These are phyloP conservation scores for Sebastes matsubarae DNA, from an alignment of 2,797 vertebrate genomes.

Conservation along the genomic window DNA sequence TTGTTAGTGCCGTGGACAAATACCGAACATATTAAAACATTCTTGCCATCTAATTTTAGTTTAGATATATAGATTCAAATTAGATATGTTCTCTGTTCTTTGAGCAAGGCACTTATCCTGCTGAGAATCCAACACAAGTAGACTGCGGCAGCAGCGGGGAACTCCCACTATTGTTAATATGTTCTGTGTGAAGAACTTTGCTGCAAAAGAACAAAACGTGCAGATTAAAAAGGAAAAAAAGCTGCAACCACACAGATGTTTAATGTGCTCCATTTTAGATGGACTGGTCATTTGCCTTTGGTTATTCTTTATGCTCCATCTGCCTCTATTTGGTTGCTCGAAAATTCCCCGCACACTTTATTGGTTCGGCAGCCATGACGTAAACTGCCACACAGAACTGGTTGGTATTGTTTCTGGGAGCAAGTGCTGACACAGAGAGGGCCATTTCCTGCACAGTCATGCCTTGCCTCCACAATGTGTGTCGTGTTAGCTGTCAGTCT, in stretches of 20 bases:
- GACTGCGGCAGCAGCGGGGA: not conserved
- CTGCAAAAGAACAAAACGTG: slow-evolving; percentile 55
- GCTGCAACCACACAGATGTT: slow-evolving; percentile 74
- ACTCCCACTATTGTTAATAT: slow-evolving; percentile 21
- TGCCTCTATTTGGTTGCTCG: slow-evolving; percentile 71
- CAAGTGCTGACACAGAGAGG: slow-evolving; percentile 63
- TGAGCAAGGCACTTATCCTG: not conserved
- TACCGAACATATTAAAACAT: not conserved
- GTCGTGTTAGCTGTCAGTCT: slow-evolving; percentile 66
- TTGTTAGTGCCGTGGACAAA: not conserved
- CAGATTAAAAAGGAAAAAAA: slow-evolving; percentile 11
- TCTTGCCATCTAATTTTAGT: not conserved
- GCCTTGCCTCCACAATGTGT: slow-evolving; percentile 64
- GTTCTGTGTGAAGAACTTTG: slow-evolving; percentile 27
- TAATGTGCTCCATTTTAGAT: slow-evolving; percentile 74
- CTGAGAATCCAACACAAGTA: not conserved
- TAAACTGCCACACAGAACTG: slow-evolving; percentile 51
- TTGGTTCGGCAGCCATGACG: slow-evolving; percentile 61
- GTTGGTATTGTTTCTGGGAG: slow-evolving; percentile 66
- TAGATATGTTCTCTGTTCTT: not conserved
- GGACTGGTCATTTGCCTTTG: slow-evolving; percentile 78
- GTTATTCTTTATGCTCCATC: slow-evolving; percentile 80
- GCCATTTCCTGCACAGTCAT: slow-evolving; percentile 73
- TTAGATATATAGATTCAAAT: not conserved
- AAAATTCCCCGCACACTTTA: slow-evolving; percentile 62